A percentile compares a stretch with the other conserved stretches of the same genome.
Evolutionary conservation across 2,113 vertebrate species (phyloP).

Genomic region (Todiramphus saurophagus): DNA sequence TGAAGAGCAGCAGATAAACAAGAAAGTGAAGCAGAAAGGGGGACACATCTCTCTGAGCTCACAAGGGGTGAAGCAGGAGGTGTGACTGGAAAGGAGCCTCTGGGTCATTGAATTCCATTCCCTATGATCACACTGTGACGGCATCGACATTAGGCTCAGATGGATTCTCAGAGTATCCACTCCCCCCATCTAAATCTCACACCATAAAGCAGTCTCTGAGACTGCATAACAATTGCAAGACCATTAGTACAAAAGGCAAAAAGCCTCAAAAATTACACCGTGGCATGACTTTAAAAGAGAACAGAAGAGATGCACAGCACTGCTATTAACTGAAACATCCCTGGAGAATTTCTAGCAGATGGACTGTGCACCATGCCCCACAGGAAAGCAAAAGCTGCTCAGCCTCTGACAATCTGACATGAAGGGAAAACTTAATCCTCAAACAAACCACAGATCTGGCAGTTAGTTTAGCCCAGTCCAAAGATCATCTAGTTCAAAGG

Average conservation of each 20-base stretch:
- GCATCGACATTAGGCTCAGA: background rate
- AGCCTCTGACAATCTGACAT: background rate
- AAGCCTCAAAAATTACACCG: background rate
- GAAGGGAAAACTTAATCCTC: constrained; percentile 1
- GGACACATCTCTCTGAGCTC: background rate
- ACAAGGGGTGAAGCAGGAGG: background rate
- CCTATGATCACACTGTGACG: background rate
- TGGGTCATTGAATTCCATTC: background rate
- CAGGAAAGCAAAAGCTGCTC: background rate
- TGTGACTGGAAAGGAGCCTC: background rate
- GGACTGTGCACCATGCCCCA: background rate
- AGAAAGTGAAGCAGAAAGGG: background rate
- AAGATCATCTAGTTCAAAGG: background rate
- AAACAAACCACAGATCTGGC: background rate
- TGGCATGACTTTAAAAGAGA: background rate
- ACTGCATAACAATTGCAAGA: background rate
- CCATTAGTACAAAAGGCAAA: background rate
- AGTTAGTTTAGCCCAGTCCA: background rate
- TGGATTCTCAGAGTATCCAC: background rate
- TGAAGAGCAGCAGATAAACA: background rate
- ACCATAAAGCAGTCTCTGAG: background rate
- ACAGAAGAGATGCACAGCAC: background rate
- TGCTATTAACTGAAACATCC: background rate
- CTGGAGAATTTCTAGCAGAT: constrained; percentile 21
- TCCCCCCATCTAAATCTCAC: background rate